A percentile compares a stretch with the other conserved stretches of the same genome.
phyloP scores from a whole-genome alignment of 2,113 vertebrate genomes.

The Mystacornis crossleyi region DNA sequence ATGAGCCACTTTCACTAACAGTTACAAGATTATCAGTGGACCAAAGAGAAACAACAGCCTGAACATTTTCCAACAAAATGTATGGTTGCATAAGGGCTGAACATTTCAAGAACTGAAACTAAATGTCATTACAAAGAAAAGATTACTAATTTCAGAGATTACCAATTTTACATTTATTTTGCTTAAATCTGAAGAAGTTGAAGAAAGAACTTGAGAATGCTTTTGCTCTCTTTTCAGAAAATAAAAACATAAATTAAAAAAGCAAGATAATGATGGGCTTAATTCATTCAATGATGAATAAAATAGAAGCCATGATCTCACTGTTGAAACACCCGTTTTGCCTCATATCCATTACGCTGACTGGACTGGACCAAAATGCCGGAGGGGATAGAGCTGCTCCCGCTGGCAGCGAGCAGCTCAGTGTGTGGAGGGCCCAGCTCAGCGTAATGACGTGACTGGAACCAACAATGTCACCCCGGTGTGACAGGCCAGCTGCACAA shows the following conservation, averaged over 20 bases:
- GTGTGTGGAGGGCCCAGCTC: not conserved
- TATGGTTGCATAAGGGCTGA: not conserved
- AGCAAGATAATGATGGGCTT: not conserved
- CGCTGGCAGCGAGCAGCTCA: accelerated
- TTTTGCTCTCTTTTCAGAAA: not conserved
- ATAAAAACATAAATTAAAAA: not conserved
- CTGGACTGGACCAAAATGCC: not conserved
- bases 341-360: not conserved
- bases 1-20: not conserved
- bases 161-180: not conserved
- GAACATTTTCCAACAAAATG: not conserved
- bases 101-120: not conserved
- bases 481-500: not conserved
- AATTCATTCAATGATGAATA: not conserved
- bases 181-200: not conserved
- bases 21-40: not conserved
- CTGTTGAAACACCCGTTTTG: not conserved
- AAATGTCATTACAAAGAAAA: not conserved
- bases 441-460: accelerated
- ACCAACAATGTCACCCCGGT: accelerated
- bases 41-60: not conserved
- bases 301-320: not conserved
- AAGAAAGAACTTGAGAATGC: not conserved
- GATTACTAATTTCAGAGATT: not conserved
- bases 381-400: not conserved